Evolutionary conservation across 2,797 vertebrate genomes (phyloP), one percentile per base, ranked within the genome.

Genomic region (Brachyalestes nurse): DNA sequence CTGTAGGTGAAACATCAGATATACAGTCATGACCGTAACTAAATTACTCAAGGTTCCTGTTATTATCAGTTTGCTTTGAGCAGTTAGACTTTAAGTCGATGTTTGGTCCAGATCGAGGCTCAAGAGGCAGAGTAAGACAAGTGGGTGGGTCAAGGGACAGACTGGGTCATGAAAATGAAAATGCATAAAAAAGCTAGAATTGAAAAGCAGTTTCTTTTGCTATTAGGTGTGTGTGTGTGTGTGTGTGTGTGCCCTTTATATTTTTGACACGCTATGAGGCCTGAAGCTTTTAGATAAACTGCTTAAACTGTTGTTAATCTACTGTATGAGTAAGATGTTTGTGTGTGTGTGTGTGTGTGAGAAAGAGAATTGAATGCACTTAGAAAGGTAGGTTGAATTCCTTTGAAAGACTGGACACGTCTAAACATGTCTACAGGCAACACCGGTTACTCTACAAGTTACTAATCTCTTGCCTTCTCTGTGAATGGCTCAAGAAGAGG

Each of bases 211-310:
- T 25, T 64, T 64, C 28, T 34, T 0, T 6, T 64, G 61, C 61
- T 28, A 34, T 64, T 12, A 65, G 62, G 62, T 67, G 64, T 67
- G 60, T 77, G 75, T 55, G n/a, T 69, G 51, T 42, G 40, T 23
- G 28, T 28, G 60, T 67, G 57, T 21, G 21, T 49, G 47, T 49
- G 47, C 42, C 10, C 42, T 45, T 45, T 47, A 71, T 62, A 28
- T 77, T 72, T 77, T 60, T 76, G 55, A 66, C 75, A 82, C 64
- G 40, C 89, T 90, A 87, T 89, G 84, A 92, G 91, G 83, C 81
- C 77, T 58, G 90, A 87, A 89, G 89, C 89, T 47, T 75, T 83
- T 85, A 42, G 8, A 71, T 53, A 53, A 53, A 45, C 42, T 45
- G 42, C 42, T 51, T 25, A 1, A 70, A 25, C 45, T 16, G 23